Conservation (phyloP, 2,797 vertebrate species). For the Coregonus ussuriensis region DNA sequence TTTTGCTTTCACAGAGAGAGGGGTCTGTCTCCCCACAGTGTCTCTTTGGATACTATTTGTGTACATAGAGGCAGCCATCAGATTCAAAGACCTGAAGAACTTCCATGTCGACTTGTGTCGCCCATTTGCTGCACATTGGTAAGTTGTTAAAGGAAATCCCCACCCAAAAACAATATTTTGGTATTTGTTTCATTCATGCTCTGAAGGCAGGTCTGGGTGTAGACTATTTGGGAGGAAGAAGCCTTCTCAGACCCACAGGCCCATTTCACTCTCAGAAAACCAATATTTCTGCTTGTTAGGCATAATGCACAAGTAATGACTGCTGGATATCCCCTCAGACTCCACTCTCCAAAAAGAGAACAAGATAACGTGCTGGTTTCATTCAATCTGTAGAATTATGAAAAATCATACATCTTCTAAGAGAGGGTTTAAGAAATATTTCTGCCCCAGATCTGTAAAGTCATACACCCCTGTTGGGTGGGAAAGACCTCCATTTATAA, state of each 20-base stretch:
- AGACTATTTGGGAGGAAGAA: neutral
- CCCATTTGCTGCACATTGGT: slow-evolving; percentile 99
- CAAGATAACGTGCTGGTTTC: neutral
- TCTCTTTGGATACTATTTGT: slow-evolving; percentile 99
- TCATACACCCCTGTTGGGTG: neutral
- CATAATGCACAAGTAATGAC: neutral
- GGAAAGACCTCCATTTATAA: slow-evolving; percentile 4
- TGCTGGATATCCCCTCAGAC: neutral
- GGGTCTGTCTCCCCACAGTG: slow-evolving; percentile 98
- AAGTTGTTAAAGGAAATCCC: slow-evolving; percentile 50
- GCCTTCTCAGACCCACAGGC: slow-evolving; percentile 4
- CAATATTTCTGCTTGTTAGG: slow-evolving; percentile 11
- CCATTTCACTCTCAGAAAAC: slow-evolving; percentile 10
- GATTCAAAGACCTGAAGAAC: slow-evolving; percentile 99
- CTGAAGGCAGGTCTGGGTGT: too few species aligned
- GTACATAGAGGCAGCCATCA: slow-evolving; percentile 99
- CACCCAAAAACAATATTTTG: too few species aligned
- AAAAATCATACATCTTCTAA: slow-evolving; percentile 5
- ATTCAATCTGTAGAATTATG: neutral
- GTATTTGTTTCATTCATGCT: too few species aligned
- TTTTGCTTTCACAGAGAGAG: slow-evolving; percentile 81
- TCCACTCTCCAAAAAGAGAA: neutral
- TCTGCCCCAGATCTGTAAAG: neutral
- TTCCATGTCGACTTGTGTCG: slow-evolving; percentile 98
- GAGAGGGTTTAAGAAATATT: neutral